Base-by-base conservation (phyloP, 2,113 vertebrate genomes). In the Calonectris borealis region DNA sequence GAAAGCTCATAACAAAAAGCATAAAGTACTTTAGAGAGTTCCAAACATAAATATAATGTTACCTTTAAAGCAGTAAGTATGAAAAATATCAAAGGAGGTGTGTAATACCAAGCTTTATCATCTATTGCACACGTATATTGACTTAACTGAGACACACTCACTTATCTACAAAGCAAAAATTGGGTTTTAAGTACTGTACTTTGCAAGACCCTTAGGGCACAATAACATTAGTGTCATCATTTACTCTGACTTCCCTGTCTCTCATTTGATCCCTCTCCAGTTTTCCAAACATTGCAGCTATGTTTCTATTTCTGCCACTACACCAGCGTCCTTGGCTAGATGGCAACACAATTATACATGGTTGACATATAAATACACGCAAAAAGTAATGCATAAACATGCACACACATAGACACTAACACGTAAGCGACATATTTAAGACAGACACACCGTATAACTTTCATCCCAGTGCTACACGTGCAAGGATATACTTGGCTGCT, bases 131-230 rank as follows among this genome's bases (percentile, higher is more conserved):
- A 38, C 29, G 2, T 86, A 88, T 88, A 96, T 93, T 91, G 94
- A 95, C 94, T 97, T 96, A 94, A 95, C 89, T 5, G 1, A 87
- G 94, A 94, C 95, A 95, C 3, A 19, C 78, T 94, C 93, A 94
- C 95, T 95, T 94, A 96, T 91, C 93, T 96, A 93, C 96, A 97
- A 97, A 96, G 93, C 95, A 96, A 96, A 97, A 97, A 96, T 93
- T 91, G 68, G 71, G 90, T 77, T 96, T 95, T 97, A 96, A 97
- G 94, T 85, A 96, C 78, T 70, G 82, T 75, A 94, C 89, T 96
- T 96, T 88, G 89, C 90, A 94, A 95, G 84, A 88, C 87, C 96
- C 91, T 94, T 29, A 86, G 91, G 95, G 94, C 94, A 96, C 91
- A 95, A 88, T 55, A 93, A 91, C 95, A 96, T 96, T 96, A 93